Base-by-base conservation (phyloP, 2,888 invertebrate species). In the Drosophila putrida region DNA sequence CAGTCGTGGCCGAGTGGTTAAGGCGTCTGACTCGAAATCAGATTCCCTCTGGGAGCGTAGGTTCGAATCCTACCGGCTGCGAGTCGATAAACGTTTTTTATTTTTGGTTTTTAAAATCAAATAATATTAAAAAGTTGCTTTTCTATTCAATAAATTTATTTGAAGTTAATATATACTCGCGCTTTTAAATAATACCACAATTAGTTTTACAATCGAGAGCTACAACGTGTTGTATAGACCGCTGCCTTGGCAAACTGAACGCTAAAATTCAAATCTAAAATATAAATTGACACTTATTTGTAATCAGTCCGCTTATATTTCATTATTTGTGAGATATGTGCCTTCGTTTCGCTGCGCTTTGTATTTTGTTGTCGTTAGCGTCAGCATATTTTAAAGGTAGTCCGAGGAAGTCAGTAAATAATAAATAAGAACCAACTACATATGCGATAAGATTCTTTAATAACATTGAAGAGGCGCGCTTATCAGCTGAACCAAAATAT, bases 11-110 rank as follows among this genome's bases (percentile, higher is more conserved):
- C 92, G 92, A 92, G 92, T 92, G 92, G 92, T 92, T 92, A 92
- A 92, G 92, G 92, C 92, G 92, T 92, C 92, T 92, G 92, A 92
- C 92, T 92, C 91, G 92, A 92, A 92, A 92, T 92, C 92, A 92
- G 92, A 92, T 92, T 92, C 92, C 92, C 92, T 92, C 91, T 92
- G 92, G 92, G 92, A 92, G 92, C 92, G 92, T 92, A 92, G 92
- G 92, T 92, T 92, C 92, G 92, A 92, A 92, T 92, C 92, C 92
- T 92, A 92, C 91, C 92, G 92, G 91, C 92, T 92, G 92, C 92
- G 92, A 54, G 6, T 39, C 9, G n/a, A 0, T 4, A 5, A 31
- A 11, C 10, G 10, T 28, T 4, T 28, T 38, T 5, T 38, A 39
- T 43, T 41, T n/a, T 11, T 15, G 0, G 8, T 46, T 46, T 60